Conservation (phyloP, 64 coral and sea anemone genomes). For the Pachyseris speciosa region DNA sequence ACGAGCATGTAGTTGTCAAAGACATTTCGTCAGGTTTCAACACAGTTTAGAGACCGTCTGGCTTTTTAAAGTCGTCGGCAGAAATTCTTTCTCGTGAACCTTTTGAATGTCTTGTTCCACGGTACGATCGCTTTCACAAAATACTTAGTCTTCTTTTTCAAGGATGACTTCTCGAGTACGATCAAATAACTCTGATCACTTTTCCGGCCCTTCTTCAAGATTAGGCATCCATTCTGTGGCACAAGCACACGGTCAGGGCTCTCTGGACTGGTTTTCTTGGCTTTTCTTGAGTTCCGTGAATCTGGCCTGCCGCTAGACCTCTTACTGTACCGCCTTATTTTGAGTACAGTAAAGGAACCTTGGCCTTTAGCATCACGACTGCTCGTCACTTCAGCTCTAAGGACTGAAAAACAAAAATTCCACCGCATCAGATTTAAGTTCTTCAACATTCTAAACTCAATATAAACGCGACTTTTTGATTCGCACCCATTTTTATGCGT, state of each 20-base stretch:
- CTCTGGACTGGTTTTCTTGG: background rate
- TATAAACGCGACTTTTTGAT: too few relatives aligned
- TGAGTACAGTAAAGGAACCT: background rate
- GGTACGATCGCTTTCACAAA: background rate
- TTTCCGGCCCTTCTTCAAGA: background rate
- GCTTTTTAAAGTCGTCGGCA: background rate
- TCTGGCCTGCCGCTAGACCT: background rate
- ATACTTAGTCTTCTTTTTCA: constrained; percentile 14
- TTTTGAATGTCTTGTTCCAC: background rate
- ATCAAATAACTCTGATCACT: background rate
- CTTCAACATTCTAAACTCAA: background rate
- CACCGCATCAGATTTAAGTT: background rate
- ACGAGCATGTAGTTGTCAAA: too few relatives aligned
- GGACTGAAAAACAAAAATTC: background rate
- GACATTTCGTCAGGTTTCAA: too few relatives aligned
- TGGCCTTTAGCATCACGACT: background rate
- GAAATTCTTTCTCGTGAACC: background rate
- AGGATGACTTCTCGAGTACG: background rate
- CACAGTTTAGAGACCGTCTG: too few relatives aligned
- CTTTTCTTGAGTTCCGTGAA: background rate
- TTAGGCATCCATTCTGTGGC: background rate
- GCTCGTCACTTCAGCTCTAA: background rate
- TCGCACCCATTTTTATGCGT: too few relatives aligned
- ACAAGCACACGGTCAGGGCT: background rate
- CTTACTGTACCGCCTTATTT: background rate